Evolutionary conservation across 2,113 vertebrate genomes (phyloP), one percentile per base, ranked within the genome.

Genomic region (Pardalotus punctatus): DNA sequence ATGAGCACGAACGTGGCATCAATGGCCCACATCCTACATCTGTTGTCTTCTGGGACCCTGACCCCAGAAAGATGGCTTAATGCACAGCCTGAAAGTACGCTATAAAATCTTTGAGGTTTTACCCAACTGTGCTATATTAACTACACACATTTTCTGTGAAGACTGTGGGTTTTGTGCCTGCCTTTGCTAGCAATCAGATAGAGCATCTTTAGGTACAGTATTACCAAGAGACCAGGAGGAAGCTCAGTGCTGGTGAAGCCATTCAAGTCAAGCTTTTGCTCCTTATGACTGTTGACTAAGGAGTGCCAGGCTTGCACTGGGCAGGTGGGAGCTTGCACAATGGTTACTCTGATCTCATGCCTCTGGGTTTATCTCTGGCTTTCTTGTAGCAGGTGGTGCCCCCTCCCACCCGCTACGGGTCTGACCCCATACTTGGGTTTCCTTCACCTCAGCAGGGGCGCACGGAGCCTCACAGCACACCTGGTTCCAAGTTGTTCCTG

Each of bases 391-490:
- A 23, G 56, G 10, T 0, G 0, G 8, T 14, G 33, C 19, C 23
- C 6, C 5, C n/a, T 71, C 36, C 28, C 6, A 21, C 36, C 19
- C 3, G 0, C 16, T 2, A 3, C 66, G 57, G n/a, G 22, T 38
- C 47, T 14, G 19, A 23, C 14, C 4, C 50, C 1, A 0, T 2
- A 3, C 31, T 15, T 42, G 35, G 7, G 23, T 50, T 50, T 31
- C 29, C 14, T 62, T 67, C 11, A 4, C n/a, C 48, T 18, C 23
- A 50, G 35, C 20, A 47, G 40, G 53, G 62, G 13, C 12, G 36
- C 9, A 11, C 0, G 0, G 28, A 40, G 19, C 23, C 43, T 33
- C 9, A 8, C 17, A 36, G 61, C 33, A 56, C 2, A 1, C 12
- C 48, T 35, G 24, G 19, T 42, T 57, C 38, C 66, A 38, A 85